Evolutionary conservation across 2,888 invertebrate genomes (phyloP), one percentile per base, ranked within the genome.

Genomic region (Caenorhabditis sulstoni): DNA sequence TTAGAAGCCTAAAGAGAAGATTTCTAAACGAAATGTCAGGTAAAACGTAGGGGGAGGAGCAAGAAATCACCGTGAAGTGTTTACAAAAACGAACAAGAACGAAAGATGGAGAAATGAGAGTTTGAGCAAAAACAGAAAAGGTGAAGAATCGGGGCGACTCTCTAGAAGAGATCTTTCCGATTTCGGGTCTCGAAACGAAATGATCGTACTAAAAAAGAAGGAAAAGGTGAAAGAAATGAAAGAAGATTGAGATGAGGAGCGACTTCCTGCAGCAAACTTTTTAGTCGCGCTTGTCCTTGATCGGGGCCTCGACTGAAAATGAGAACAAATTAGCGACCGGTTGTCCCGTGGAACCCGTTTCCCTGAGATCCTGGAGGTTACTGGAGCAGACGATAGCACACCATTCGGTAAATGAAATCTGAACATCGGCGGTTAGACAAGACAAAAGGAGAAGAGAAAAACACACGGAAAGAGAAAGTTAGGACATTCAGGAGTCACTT

Each of bases 141-240:
- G 37, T 45, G 53, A 37, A 53, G 55, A 20, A 52, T 16, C 55
- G 16, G 52, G 52, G 23, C 18, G 37, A 47, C 64, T 73, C 73
- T 73, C 73, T 73, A 73, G 22, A 73, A 64, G 73, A 73, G 73
- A 73, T 65, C 73, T 55, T 73, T 73, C 64, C 73, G 73, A 73
- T 55, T 73, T 73, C 73, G 73, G 29, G 64, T 73, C 52, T 64
- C 73, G 73, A 73, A 73, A 64, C 64, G 73, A 73, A 73, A 73
- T 44, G 73, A 73, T 73, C 73, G 73, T 57, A 73, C 73, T 73
- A 73, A 64, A 73, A 35, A 12, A 52, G 35, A 23, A 18, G 44
- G 37, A 62, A 62, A 61, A 41, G 22, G 45, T 37, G 47, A 50
- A 71, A 64, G 23, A 57, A 23, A 37, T 73, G 64, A 65, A 73